Percentiles rank a stretch among this genome's conserved stretches.
These are phyloP conservation scores for Verasper variegatus DNA, from an alignment of 2,113 vertebrate genomes.

Conservation along the genomic window DNA sequence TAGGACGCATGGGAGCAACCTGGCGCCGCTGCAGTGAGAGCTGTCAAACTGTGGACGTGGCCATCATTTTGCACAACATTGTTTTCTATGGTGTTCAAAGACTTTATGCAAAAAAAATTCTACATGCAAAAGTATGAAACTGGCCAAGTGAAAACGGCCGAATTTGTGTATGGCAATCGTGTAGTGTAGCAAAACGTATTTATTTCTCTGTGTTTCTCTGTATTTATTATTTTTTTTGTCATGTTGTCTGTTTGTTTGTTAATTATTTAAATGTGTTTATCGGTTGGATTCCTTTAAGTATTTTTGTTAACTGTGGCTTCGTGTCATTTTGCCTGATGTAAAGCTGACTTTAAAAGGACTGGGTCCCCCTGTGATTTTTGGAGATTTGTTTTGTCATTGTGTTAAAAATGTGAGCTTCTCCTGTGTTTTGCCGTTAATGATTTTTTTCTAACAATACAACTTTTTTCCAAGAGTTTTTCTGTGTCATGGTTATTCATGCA, in stretches of 20 bases:
- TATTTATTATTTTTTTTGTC: constrained; percentile 31
- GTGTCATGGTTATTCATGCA: constrained; percentile 67
- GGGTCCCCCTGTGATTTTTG: constrained; percentile 40
- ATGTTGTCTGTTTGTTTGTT: constrained; percentile 54
- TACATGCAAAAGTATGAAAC: constrained; percentile 73
- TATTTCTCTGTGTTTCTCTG: constrained; percentile 74
- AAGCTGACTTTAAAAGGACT: constrained; percentile 52
- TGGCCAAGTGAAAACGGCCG: constrained; percentile 47
- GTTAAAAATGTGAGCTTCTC: constrained; percentile 69
- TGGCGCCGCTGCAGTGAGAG: constrained; percentile 61
- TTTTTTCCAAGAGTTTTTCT: constrained; percentile 66
- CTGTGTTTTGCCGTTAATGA: constrained; percentile 62
- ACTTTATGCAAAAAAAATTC: constrained; percentile 83
- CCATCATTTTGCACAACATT: constrained; percentile 85
- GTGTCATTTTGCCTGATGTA: constrained; percentile 69
- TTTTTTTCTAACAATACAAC: constrained; percentile 76
- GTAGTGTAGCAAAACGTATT: constrained; percentile 73
- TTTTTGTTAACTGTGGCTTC: constrained; percentile 67
- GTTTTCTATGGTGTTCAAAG: constrained; percentile 76
- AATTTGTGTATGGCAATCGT: constrained; percentile 82
- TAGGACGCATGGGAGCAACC: constrained; percentile 54
- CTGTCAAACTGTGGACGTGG: constrained; percentile 78
- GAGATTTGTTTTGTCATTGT: constrained; percentile 52
- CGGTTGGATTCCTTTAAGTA: constrained; percentile 49
- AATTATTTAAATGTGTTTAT: constrained; percentile 59